phyloP scores from a whole-genome alignment of 2,888 invertebrate species.

The Aproaerema taeniolella region DNA sequence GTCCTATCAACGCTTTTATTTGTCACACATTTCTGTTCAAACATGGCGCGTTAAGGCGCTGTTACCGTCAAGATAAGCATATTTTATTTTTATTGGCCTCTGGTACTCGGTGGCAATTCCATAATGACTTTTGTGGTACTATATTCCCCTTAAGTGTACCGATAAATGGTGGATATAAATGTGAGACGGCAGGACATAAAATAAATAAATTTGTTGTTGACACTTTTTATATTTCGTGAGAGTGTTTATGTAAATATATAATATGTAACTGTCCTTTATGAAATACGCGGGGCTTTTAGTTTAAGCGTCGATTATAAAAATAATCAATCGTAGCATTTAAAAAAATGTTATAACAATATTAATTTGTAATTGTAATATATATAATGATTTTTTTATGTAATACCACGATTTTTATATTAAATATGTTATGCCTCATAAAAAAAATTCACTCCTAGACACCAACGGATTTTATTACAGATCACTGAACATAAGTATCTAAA shows the following conservation, averaged over 20 bases:
- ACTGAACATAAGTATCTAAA: no score
- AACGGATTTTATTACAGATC: no score
- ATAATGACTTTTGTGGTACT: slow-evolving; percentile 37
- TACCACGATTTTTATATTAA: no score
- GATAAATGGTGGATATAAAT: slow-evolving; percentile 29
- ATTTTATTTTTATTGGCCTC: slow-evolving; percentile 50
- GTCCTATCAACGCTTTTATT: slow-evolving; percentile 30
- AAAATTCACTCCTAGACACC: no score
- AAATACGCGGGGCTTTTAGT: not conserved
- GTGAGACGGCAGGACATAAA: slow-evolving; percentile 10
- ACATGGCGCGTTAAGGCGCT: slow-evolving; percentile 38
- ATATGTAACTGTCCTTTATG: not conserved
- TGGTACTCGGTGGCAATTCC: slow-evolving; percentile 34
- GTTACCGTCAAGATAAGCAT: slow-evolving; percentile 44
- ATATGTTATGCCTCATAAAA: no score
- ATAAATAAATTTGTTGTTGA: slow-evolving; percentile 23
- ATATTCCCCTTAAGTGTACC: slow-evolving; percentile 38
- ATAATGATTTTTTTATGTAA: no score
- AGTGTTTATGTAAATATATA: slow-evolving; percentile 24
- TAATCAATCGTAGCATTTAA: no score
- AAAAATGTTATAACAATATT: no score
- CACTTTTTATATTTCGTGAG: slow-evolving; percentile 37
- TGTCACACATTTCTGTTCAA: slow-evolving; percentile 41
- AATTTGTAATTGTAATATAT: no score
- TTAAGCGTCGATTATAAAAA: no score